Evolutionary conservation across 2,888 invertebrate species (phyloP).

Genomic region (Byasa hedistus): DNA sequence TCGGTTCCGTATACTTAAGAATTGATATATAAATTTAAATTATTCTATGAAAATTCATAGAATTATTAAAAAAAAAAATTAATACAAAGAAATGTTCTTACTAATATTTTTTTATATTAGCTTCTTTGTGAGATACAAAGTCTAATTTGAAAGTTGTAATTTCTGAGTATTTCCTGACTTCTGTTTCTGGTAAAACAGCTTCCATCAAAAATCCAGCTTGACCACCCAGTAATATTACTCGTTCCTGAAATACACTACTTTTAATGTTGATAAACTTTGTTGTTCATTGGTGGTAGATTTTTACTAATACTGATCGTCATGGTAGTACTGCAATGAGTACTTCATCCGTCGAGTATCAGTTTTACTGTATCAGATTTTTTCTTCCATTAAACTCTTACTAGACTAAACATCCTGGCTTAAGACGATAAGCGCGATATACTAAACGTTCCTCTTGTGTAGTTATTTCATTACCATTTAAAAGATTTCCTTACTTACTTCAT

Average conservation of each 20-base stretch:
- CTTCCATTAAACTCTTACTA: too few species aligned
- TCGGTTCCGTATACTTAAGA: conserved; percentile 60
- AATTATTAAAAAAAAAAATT: neutral
- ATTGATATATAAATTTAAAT: neutral
- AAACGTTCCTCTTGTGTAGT: too few species aligned
- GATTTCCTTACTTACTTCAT: conserved; percentile 54
- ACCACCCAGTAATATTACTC: conserved; percentile 62
- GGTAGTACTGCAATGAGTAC: too few species aligned
- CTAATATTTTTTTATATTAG: conserved; percentile 67
- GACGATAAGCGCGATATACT: too few species aligned
- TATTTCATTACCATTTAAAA: neutral
- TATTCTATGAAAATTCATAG: neutral
- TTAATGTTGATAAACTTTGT: neutral
- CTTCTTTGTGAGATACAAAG: conserved; percentile 61
- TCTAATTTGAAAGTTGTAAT: conserved; percentile 68
- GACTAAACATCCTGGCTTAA: too few species aligned
- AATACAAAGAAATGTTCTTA: conserved; percentile 43
- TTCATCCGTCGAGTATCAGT: too few species aligned
- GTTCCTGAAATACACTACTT: conserved; percentile 49
- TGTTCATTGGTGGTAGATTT: too few species aligned
- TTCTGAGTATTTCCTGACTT: conserved; percentile 50
- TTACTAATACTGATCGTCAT: too few species aligned
- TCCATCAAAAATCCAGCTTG: conserved; percentile 70
- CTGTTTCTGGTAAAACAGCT: conserved; percentile 55
- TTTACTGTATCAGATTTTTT: too few species aligned